A percentile compares a stretch with the other conserved stretches of the same genome.
Evolutionary conservation across 2,888 invertebrate genomes (phyloP).

Genomic region (Trissonchulus sp.): DNA sequence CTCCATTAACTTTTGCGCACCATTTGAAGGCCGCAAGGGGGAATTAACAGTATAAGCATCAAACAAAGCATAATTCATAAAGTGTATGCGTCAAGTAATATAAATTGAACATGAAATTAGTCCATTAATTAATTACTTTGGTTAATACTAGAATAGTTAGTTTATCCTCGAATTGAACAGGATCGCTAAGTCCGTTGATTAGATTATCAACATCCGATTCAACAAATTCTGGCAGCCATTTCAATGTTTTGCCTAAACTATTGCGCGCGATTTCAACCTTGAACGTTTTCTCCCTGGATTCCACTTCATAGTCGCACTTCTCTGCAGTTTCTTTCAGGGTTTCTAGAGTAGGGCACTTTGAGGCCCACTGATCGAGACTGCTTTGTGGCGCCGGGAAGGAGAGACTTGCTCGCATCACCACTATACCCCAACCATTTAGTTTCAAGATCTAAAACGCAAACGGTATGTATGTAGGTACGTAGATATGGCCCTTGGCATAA

Average conservation of each 20-base stretch:
- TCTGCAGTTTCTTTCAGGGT: neutral
- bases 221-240: neutral
- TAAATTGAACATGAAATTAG: neutral
- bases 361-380: neutral
- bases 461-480: too few relatives aligned
- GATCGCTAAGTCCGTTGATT: neutral
- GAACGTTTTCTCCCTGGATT: neutral
- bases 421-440: neutral
- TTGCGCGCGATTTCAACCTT: neutral
- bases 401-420: neutral
- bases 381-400: neutral
- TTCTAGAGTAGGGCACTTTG: neutral
- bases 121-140: neutral
- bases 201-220: neutral
- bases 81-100: too few relatives aligned
- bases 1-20: too few relatives aligned
- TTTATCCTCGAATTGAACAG: neutral
- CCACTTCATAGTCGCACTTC: neutral
- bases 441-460: neutral
- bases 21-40: too few relatives aligned
- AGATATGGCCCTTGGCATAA: too few relatives aligned
- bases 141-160: neutral
- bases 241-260: neutral
- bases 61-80: too few relatives aligned
- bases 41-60: too few relatives aligned